Conservation (phyloP, 2,113 vertebrate species). For the Hypomesus transpacificus region DNA sequence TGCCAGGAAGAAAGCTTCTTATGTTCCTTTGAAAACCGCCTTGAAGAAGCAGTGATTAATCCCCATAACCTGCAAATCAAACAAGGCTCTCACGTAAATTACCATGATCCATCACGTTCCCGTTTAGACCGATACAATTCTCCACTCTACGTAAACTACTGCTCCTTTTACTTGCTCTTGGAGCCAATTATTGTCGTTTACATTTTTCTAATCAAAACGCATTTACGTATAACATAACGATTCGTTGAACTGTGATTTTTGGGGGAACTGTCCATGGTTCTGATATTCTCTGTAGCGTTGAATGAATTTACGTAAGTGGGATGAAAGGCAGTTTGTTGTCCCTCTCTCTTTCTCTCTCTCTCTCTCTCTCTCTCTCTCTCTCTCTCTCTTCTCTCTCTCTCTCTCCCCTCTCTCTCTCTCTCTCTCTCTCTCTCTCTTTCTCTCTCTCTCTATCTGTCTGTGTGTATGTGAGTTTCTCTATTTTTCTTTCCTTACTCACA, state of each 20-base stretch:
- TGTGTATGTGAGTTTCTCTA: no score
- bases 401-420: background rate
- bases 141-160: slow-evolving; percentile 7
- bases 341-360: background rate
- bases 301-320: background rate
- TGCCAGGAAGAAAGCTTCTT: background rate
- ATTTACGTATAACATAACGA: no score
- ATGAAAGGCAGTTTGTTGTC: background rate
- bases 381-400: background rate
- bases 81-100: slow-evolving; percentile 54
- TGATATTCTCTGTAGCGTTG: background rate
- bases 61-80: slow-evolving; percentile 58
- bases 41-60: slow-evolving; percentile 56
- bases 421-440: background rate
- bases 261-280: slow-evolving; percentile 19
- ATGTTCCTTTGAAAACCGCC: slow-evolving; percentile 44
- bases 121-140: slow-evolving; percentile 25
- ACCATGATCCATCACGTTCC: slow-evolving; percentile 63
- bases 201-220: no score
- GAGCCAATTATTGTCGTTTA: slow-evolving; percentile 2
- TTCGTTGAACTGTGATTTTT: background rate
- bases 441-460: background rate
- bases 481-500: background rate
- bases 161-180: slow-evolving; percentile 42
- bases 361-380: background rate